Percentiles rank a stretch among this genome's conserved stretches.
These are phyloP conservation scores for Tromatobia lineatoria DNA, from an alignment of 2,888 invertebrate genomes.

Conservation along the genomic window DNA sequence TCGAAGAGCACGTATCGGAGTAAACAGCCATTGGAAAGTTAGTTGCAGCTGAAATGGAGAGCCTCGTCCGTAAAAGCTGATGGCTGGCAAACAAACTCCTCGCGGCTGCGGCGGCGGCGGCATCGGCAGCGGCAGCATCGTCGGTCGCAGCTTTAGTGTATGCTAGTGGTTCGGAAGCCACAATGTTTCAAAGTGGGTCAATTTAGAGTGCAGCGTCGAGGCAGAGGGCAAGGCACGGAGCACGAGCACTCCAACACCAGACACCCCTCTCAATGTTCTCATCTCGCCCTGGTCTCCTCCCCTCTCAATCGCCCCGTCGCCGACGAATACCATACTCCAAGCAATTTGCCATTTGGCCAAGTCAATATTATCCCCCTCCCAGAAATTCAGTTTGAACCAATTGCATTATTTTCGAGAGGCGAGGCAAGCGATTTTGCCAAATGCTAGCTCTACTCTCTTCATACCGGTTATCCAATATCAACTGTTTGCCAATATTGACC, in stretches of 20 bases:
- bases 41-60: constrained; percentile 75
- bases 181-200: constrained; percentile 76
- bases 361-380: constrained; percentile 63
- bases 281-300: neutral
- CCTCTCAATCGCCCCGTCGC: neutral
- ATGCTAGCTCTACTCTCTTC: constrained; percentile 37
- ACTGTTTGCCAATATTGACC: constrained; percentile 53
- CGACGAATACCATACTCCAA: constrained; percentile 57
- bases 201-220: constrained; percentile 66
- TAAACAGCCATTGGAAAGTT: constrained; percentile 81
- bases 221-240: constrained; percentile 13
- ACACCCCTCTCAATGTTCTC: constrained; percentile 22
- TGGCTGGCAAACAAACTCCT: constrained; percentile 75
- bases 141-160: constrained; percentile 20
- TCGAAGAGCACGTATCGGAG: constrained; percentile 74
- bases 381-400: constrained; percentile 57
- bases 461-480: constrained; percentile 53
- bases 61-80: constrained; percentile 76
- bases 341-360: constrained; percentile 70
- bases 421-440: constrained; percentile 59
- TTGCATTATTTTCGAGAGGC: constrained; percentile 66
- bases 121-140: constrained; percentile 3
- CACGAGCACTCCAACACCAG: constrained; percentile 36
- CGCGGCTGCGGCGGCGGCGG: constrained; percentile 32
- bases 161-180: constrained; percentile 61